Base-by-base conservation (phyloP, 2,888 invertebrate species). In the Cylloceria caligata region DNA sequence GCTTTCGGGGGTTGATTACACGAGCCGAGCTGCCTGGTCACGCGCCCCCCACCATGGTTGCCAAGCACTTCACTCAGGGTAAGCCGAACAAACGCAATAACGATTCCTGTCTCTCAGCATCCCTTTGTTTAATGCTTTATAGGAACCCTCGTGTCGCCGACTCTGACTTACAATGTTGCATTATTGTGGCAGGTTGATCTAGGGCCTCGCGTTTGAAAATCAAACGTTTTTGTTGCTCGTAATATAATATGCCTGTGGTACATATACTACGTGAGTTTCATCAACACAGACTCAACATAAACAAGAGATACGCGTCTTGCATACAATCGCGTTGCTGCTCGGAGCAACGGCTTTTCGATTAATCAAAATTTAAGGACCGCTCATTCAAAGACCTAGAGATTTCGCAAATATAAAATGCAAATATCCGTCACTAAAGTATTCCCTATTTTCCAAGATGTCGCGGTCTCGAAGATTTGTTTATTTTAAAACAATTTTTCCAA, bases 11-110 rank as follows among this genome's bases (percentile, higher is more conserved):
- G 85, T 82, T 80, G 87, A 84, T 86, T 86, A 72, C 52, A 67
- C 72, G 69, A 71, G 67, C 65, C 65, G 76, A 90, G 83, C 84
- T 80, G 80, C 64, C 79, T 85, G 85, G 84, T 85, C 87, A 88
- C 88, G 87, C 89, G 86, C 83, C 86, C 83, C 86, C 87, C 88
- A 87, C 84, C 86, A 91, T 92, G 92, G 90, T 92, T 89, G 91
- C 91, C 87, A 92, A 91, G 89, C 90, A 91, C 87, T 91, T 92
- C 85, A 88, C 89, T 79, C 91, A 92, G 92, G 92, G 92, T 92
- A 87, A 92, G 92, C 65, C 16, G n/a, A n/a, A n/a, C 64, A 52
- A 67, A 60, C 79, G 69, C 9, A 49, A 76, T 90, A 67, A 75
- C 65, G 52, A 30, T 45, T 52, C 65, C n/a, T 24, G 55, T 74